Percentiles rank a stretch among this genome's conserved stretches.
Evolutionary conservation across 1,140 invertebrate species (phyloP).

Genomic region (Zaprionus vittiger): DNA sequence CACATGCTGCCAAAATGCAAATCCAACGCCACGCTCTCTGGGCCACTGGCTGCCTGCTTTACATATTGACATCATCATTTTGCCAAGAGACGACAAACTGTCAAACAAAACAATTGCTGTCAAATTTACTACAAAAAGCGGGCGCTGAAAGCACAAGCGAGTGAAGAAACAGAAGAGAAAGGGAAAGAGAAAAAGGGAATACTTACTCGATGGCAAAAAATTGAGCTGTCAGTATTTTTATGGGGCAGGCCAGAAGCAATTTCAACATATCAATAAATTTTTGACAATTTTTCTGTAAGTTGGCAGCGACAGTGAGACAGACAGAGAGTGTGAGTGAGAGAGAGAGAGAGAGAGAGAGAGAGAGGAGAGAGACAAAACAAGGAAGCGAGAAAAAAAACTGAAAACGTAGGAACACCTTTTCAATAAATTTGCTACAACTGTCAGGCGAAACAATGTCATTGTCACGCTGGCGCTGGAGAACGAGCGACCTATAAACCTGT

Average conservation of each 20-base stretch:
- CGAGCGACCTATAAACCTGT: constrained; percentile 79
- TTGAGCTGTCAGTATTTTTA: constrained; percentile 78
- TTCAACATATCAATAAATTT: constrained; percentile 83
- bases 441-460: constrained; percentile 83
- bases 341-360: neutral
- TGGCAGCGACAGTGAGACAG: neutral
- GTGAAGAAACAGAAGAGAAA: constrained; percentile 9
- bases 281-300: constrained; percentile 66
- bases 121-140: constrained; percentile 78
- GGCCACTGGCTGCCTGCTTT: constrained; percentile 54
- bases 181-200: neutral
- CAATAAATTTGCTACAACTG: constrained; percentile 83
- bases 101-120: constrained; percentile 83
- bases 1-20: constrained; percentile 39
- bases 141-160: constrained; percentile 29
- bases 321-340: no score
- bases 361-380: neutral
- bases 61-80: constrained; percentile 82
- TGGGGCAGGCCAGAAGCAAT: constrained; percentile 62
- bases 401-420: constrained; percentile 74
- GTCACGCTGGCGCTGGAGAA: constrained; percentile 65
- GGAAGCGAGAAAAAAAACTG: constrained; percentile 21
- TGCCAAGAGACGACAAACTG: constrained; percentile 74
- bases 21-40: constrained; percentile 29
- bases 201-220: constrained; percentile 49